phyloP scores from a whole-genome alignment of 2,888 invertebrate genomes.

The Epirrhoe alternata region DNA sequence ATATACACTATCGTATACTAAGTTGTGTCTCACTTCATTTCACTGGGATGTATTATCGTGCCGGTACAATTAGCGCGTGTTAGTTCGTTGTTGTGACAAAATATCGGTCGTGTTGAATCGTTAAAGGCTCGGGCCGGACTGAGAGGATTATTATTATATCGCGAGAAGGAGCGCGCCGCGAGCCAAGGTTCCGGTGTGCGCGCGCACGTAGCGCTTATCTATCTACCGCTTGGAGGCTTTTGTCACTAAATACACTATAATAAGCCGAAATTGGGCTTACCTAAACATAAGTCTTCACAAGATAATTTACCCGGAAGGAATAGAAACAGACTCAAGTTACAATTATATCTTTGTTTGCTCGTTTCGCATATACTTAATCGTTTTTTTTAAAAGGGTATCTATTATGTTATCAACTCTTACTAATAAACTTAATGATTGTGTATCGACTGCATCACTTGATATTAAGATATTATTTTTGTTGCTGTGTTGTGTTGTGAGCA shows the following conservation, averaged over 20 bases:
- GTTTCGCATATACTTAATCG: too few relatives aligned
- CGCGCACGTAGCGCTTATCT: slow-evolving; percentile 79
- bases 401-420: too few relatives aligned
- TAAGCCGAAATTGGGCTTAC: neutral
- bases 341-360: too few relatives aligned
- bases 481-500: neutral
- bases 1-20: slow-evolving; percentile 70
- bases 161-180: slow-evolving; percentile 77
- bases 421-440: neutral
- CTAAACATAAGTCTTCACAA: neutral
- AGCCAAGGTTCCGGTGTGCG: slow-evolving; percentile 76
- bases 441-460: neutral
- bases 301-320: neutral
- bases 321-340: neutral
- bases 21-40: slow-evolving; percentile 65
- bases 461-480: neutral
- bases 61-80: slow-evolving; percentile 53
- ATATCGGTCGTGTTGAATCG: slow-evolving; percentile 77
- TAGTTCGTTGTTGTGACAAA: slow-evolving; percentile 54
- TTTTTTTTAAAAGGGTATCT: too few relatives aligned
- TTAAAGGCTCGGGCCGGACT: slow-evolving; percentile 78
- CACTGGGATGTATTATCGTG: slow-evolving; percentile 48
- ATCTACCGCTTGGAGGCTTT: slow-evolving; percentile 57
- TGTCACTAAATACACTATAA: slow-evolving; percentile 10
- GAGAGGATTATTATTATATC: slow-evolving; percentile 80